Evolutionary conservation across 2,113 vertebrate genomes (phyloP), one percentile per base, ranked within the genome.

Genomic region (Progne subis): DNA sequence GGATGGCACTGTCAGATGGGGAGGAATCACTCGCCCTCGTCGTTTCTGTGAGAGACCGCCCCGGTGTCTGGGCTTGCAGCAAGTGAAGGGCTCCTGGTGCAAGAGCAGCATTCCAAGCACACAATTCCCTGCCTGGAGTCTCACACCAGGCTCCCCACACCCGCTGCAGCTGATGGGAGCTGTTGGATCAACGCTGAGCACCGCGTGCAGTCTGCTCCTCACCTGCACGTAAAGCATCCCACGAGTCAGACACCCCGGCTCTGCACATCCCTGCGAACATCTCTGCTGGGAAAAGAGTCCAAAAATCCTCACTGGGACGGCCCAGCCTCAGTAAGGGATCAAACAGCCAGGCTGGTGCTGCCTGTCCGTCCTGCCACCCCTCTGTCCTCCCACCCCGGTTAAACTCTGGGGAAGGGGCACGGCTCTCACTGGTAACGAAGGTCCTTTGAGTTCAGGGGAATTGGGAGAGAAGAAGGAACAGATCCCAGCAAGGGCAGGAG

Each of bases 141-240:
- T 37, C 75, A 44, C 57, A 3, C 1, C 7, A 44, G n/a, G 49
- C 71, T 81, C 60, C 59, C 50, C 0, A 3, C 55, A 65, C 55
- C 34, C 2, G 0, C 69, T 19, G 8, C 52, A 21, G 19, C 1
- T 37, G 41, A 6, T 20, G 37, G 32, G 34, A 70, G 84, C 2
- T 60, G 82, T 7, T 37, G 55, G 68, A 74, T 28, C 41, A 44
- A n/a, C 68, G 14, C 19, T 0, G 5, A 71, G 53, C 28, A 7
- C 43, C 31, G 2, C 0, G 5, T 44, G 39, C 65, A 18, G 17
- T 4, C 56, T 69, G 47, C 53, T 85, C 23, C 70, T 37, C 23
- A 41, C 43, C 67, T 37, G 50, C 77, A 56, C 0, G 0, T 1
- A 2, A 17, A 18, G 57, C 41, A 2, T 8, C 4, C 31, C 81